Base-by-base conservation (phyloP, 2,888 invertebrate species). In the Apodemia mormo region DNA sequence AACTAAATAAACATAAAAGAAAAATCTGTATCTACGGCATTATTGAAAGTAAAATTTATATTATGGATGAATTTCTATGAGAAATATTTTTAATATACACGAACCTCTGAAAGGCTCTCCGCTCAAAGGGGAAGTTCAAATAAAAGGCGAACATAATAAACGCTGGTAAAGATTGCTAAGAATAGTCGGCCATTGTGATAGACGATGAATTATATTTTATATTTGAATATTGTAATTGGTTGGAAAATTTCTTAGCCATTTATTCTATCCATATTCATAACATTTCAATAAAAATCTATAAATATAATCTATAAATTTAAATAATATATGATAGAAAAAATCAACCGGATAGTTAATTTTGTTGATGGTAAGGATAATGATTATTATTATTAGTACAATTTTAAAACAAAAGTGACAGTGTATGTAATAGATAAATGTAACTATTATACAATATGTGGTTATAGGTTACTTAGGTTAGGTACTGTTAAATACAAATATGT, bases 1-100 rank as follows among this genome's bases (percentile, higher is more conserved):
- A 49, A 49, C 14, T 6, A 49, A 49, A 49, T 49, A 61, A 33
- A 61, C 12, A 61, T 61, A 12, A 61, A 61, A 2, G 14, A 33
- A 33, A n/a, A 61, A 61, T 61, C 61, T 64, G 70, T 70, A 66
- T 45, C 66, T 43, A 69, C 68, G 40, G 70, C 70, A 71, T 73
- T 75, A 76, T 76, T 72, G 72, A 72, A 73, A 76, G 72, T 74
- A 67, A 58, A 43, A 54, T 68, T 49, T 49, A 65, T 64, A 68
- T 29, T 65, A 45, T 45, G 71, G 70, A 76, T 72, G 76, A 79
- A 78, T 80, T 77, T 77, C 78, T 79, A 77, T 76, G 76, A 75
- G 75, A 81, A 82, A 81, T 81, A 81, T 83, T 85, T 83, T 85
- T 84, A 85, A 85, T 85, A 84, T 81, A 81, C 80, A 75, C 76